A percentile compares a stretch with the other conserved stretches of the same genome.
Evolutionary conservation across 2,888 invertebrate species (phyloP).

Genomic region (Lutraria lutraria): DNA sequence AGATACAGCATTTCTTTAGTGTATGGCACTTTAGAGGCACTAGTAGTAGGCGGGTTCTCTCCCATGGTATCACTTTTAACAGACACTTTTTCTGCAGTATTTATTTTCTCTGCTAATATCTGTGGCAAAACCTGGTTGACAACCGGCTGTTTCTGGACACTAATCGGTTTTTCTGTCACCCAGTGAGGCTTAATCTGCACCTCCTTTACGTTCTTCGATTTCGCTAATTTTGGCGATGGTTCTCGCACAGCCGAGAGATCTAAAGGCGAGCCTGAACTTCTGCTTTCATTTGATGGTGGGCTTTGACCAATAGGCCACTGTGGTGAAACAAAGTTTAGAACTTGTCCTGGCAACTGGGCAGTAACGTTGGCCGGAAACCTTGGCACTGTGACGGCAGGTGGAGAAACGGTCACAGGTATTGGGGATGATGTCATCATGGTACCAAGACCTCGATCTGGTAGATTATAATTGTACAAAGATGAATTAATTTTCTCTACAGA

Average conservation of each 20-base stretch:
- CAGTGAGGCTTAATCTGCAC: conserved; percentile 23
- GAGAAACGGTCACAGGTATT: conserved; percentile 56
- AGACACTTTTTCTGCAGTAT: background rate
- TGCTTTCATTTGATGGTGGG: conserved; percentile 68
- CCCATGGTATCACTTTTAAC: background rate
- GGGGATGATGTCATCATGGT: conserved; percentile 59
- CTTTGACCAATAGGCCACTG: conserved; percentile 60
- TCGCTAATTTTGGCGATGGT: conserved; percentile 35
- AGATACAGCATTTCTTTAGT: conserved; percentile 79
- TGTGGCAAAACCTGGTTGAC: conserved; percentile 12
- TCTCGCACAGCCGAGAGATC: conserved; percentile 78
- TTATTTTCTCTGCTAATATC: conserved; percentile 29
- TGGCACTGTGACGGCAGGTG: conserved; percentile 61
- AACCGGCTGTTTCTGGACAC: conserved; percentile 27
- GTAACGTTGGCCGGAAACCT: conserved; percentile 56
- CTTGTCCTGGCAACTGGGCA: conserved; percentile 35
- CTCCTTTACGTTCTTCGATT: conserved; percentile 39
- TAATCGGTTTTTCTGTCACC: conserved; percentile 30
- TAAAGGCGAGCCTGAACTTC: conserved; percentile 74
- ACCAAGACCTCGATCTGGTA: conserved; percentile 82
- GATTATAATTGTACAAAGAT: conserved; percentile 79
- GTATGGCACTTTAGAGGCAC: conserved; percentile 71
- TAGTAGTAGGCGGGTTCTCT: background rate
- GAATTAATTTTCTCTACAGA: conserved; percentile 72
- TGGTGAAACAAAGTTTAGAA: conserved; percentile 53